phyloP scores from a whole-genome alignment of 2,797 vertebrate genomes.

The Falco columbarius region DNA sequence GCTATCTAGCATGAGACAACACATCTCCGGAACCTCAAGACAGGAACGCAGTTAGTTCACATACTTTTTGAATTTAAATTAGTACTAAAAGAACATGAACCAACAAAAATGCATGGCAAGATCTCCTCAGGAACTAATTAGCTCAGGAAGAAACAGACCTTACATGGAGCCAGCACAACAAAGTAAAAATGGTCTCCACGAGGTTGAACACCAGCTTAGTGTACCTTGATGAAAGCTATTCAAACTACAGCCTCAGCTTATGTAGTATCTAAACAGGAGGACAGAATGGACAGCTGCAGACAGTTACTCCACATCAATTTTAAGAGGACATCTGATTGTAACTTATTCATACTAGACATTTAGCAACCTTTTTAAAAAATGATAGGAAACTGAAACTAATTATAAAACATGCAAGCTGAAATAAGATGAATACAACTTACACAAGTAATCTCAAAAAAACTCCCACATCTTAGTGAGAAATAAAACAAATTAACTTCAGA shows the following conservation, averaged over 20 bases:
- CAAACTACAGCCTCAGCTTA: not conserved
- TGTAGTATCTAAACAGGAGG: not conserved
- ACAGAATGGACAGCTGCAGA: not conserved
- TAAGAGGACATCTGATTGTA: not conserved
- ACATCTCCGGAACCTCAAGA: not conserved
- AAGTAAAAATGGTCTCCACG: not conserved
- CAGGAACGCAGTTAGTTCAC: not conserved
- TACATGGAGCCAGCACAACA: not conserved
- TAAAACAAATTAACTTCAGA: not conserved
- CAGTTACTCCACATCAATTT: not conserved
- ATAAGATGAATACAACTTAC: not conserved
- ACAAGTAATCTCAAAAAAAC: not conserved
- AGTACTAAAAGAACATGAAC: not conserved
- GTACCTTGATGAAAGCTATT: not conserved
- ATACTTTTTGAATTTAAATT: not conserved
- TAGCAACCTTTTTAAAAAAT: not conserved
- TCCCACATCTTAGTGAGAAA: not conserved
- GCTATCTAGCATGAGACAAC: not conserved
- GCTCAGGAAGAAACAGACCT: not conserved
- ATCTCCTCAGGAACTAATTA: not conserved
- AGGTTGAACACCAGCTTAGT: not conserved
- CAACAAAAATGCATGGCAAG: not conserved
- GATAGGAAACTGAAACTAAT: not conserved
- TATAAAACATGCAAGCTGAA: not conserved
- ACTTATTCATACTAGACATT: not conserved